Conservation (phyloP, 2,113 vertebrate genomes). For the Himantopus leucocephalus region DNA sequence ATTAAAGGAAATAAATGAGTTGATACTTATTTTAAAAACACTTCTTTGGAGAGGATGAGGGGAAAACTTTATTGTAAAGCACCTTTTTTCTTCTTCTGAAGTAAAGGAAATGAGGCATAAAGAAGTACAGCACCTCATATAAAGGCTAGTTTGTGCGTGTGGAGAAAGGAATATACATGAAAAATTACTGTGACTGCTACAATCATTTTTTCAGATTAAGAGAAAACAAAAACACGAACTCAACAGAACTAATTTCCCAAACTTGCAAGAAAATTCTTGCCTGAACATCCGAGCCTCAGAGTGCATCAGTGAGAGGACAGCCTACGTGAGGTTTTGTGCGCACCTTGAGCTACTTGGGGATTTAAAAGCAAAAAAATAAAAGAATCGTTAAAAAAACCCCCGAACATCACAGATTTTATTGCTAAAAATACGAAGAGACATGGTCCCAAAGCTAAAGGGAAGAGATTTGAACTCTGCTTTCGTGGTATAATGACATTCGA, state of each 20-base stretch:
- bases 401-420: not conserved
- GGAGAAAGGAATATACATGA: not conserved
- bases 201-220: not conserved
- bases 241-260: not conserved
- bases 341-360: not conserved
- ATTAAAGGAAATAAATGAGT: not conserved
- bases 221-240: not conserved
- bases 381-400: fast-evolving
- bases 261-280: not conserved
- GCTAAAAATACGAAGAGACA: not conserved
- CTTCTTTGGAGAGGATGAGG: not conserved
- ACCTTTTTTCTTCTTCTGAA: not conserved
- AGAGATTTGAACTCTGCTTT: not conserved
- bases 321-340: not conserved
- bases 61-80: not conserved
- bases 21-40: not conserved
- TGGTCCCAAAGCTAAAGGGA: not conserved
- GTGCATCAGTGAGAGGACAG: not conserved
- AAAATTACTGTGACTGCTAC: not conserved
- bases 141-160: not conserved
- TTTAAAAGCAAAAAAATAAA: not conserved
- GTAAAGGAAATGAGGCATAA: slow-evolving; percentile 43
- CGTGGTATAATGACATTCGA: not conserved
- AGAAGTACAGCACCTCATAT: slow-evolving; percentile 1
- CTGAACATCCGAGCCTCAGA: not conserved